Base-by-base conservation (phyloP, 1,140 invertebrate genomes). In the Trichonephila inaurata region DNA sequence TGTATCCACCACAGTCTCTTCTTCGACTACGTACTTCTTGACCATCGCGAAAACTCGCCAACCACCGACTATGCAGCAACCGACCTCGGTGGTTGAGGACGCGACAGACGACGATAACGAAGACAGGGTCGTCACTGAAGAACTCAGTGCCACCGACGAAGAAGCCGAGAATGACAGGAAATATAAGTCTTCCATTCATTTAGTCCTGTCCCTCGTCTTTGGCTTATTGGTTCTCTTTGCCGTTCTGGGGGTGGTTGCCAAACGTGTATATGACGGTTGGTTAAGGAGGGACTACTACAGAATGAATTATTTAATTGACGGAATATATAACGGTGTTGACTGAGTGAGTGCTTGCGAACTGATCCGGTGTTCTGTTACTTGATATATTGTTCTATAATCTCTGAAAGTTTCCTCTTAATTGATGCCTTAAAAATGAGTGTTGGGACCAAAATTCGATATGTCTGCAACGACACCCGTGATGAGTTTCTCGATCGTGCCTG, bases 301-400 rank as follows among this genome's bases (percentile, higher is more conserved):
- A 95, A 97, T 98, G 97, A 97, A 98, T 96, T 97, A 97, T 95
- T 96, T 98, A 14, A 97, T 98, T 94, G 97, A 98, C 95, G 97
- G 97, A 94, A 97, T 98, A 97, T 98, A 98, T 95, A 97, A 98
- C 96, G 97, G 89, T 12, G 83, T 86, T 28, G 66, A 69, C 19
- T 94, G 60, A 91, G 19, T 88, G 5, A n/a, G n/a, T n/a, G n/a
- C n/a, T 60, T 19, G 24, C 21, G 12, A 28, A 77, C 24, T n/a
- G 8, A 77, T 40, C 18, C 33, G 16, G 72, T 12, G 66, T 62
- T 69, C n/a, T 24, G n/a, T 24, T 69, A 69, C 66, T 69, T 62
- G 19, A 18, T 62, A 7, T 69, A n/a, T 77, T 16, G 18, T 21
- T 18, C 72, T 77, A 2, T 18, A 77, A 33, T 77, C 72, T 28